A percentile compares a stretch with the other conserved stretches of the same genome.
These are phyloP conservation scores for Drosophila watanabei DNA, from an alignment of 1,140 invertebrate genomes.

Conservation along the genomic window DNA sequence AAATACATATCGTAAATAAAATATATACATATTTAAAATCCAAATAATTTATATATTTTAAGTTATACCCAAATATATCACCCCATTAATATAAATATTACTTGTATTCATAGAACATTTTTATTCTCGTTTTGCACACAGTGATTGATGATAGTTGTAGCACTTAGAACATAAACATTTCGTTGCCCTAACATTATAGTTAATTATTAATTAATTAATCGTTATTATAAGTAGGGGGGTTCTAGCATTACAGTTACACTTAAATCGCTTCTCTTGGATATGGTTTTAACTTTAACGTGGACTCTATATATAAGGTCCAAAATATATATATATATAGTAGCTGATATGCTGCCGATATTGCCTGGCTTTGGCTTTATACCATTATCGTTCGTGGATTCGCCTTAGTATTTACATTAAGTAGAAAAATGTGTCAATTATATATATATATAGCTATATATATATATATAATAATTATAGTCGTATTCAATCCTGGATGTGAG, in stretches of 20 bases:
- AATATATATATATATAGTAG: conserved; percentile 45
- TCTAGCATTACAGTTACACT: conserved; percentile 34
- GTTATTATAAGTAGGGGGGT: conserved; percentile 22
- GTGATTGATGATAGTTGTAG: conserved; percentile 19
- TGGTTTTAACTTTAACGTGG: background rate
- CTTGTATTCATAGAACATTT: conserved; percentile 32
- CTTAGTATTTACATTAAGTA: conserved; percentile 82
- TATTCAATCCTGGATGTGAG: background rate
- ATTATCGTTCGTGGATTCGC: conserved; percentile 19
- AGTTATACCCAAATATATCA: background rate
- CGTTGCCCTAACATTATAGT: conserved; percentile 25
- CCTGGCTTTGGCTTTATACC: conserved; percentile 17
- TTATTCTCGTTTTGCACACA: conserved; percentile 44
- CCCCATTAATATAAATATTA: background rate
- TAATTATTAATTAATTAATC: conserved; percentile 30
- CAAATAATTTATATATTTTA: background rate
- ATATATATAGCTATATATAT: conserved; percentile 20
- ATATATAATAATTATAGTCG: conserved; percentile 4
- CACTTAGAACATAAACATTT: conserved; percentile 41
- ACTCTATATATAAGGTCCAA: background rate
- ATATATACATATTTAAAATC: no score
- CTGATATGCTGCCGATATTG: conserved; percentile 75
- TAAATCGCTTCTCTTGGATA: conserved; percentile 21
- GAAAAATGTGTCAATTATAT: conserved; percentile 68
- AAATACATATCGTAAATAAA: background rate